phyloP scores from a whole-genome alignment of 2,888 invertebrate species.

The Sylvicola cinctus region DNA sequence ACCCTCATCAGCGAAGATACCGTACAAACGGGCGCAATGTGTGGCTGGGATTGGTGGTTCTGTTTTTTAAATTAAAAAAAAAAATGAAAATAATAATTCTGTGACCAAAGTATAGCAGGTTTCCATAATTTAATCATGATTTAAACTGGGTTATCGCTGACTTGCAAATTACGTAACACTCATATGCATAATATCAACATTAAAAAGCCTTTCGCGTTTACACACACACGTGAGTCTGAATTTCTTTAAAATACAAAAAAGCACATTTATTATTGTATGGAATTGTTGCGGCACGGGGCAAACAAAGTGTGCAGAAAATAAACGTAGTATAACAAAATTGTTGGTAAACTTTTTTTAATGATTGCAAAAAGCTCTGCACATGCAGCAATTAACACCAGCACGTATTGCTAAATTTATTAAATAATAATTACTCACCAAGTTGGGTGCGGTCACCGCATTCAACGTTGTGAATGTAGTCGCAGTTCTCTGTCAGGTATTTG shows the following conservation, averaged over 20 bases:
- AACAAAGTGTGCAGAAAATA: too few species aligned
- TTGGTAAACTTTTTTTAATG: too few species aligned
- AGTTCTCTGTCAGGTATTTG: constrained; percentile 83
- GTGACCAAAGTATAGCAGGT: not conserved
- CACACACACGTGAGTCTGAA: too few species aligned
- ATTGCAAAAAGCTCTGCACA: too few species aligned
- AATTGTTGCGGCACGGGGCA: too few species aligned
- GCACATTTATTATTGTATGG: too few species aligned
- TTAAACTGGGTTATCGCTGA: not conserved
- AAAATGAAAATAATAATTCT: not conserved
- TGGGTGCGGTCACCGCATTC: constrained; percentile 77
- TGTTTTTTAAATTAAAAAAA: constrained; percentile 15
- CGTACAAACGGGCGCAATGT: constrained; percentile 72
- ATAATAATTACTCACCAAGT: constrained; percentile 38
- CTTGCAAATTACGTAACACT: too few species aligned
- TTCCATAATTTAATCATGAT: not conserved
- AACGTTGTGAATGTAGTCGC: constrained; percentile 86
- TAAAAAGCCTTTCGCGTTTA: too few species aligned
- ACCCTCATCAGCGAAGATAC: constrained; percentile 72
- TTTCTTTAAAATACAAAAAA: too few species aligned
- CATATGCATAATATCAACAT: too few species aligned
- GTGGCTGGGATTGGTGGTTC: constrained; percentile 69
- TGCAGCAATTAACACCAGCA: too few species aligned
- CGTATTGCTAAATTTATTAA: not conserved
- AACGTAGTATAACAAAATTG: too few species aligned